Evolutionary conservation across 2,113 vertebrate genomes (phyloP).

Genomic region (Hypanus sabinus): DNA sequence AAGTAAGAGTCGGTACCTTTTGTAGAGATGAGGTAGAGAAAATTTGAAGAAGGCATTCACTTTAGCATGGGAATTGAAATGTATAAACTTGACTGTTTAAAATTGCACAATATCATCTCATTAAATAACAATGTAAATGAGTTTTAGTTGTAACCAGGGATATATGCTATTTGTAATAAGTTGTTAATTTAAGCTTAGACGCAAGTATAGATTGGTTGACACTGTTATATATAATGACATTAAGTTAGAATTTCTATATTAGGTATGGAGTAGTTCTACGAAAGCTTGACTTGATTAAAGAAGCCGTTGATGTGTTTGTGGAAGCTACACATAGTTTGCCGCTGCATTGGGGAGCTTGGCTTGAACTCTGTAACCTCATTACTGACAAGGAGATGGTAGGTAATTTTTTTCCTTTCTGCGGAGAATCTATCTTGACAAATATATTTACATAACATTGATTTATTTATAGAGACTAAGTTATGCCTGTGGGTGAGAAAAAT

Average conservation of each 20-base stretch:
- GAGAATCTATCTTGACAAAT: neutral
- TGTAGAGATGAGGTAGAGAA: no score
- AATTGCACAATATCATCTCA: neutral
- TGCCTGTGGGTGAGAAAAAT: no score
- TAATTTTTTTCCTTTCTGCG: neutral
- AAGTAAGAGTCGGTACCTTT: neutral
- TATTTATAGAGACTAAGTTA: no score
- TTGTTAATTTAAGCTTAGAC: neutral
- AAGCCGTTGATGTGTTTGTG: constrained; percentile 90
- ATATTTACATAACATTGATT: neutral
- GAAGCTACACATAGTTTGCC: constrained; percentile 85
- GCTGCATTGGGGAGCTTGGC: constrained; percentile 94
- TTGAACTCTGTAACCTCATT: constrained; percentile 94
- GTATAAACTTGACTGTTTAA: neutral
- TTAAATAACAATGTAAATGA: no score
- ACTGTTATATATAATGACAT: neutral
- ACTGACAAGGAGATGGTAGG: constrained; percentile 97
- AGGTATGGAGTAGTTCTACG: constrained; percentile 93
- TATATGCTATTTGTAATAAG: neutral
- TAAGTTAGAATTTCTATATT: constrained; percentile 29
- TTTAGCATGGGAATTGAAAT: neutral
- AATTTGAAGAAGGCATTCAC: neutral
- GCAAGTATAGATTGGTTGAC: neutral
- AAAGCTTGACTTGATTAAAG: constrained; percentile 88
- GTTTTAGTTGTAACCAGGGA: neutral